Evolutionary conservation across 2,797 vertebrate genomes (phyloP).

Genomic region (Syncerus caffer): DNA sequence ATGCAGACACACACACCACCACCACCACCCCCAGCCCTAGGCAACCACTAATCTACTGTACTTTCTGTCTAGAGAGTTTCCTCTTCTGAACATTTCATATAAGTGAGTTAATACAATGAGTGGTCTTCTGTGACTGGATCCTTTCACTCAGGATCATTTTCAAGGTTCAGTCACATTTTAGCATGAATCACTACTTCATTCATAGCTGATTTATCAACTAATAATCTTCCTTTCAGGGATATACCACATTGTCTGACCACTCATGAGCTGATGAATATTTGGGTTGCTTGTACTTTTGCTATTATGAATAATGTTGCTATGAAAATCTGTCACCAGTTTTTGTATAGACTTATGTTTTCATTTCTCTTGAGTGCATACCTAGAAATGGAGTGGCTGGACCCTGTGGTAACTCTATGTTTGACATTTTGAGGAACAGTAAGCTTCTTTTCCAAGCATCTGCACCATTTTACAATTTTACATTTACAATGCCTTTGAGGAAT

Average conservation of each 20-base stretch:
- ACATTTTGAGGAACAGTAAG: not conserved
- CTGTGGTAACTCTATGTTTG: not conserved
- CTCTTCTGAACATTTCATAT: not conserved
- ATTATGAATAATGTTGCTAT: not conserved
- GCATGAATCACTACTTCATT: not conserved
- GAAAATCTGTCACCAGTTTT: not conserved
- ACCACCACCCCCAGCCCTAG: not conserved
- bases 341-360: not conserved
- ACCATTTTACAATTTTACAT: not conserved
- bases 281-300: not conserved
- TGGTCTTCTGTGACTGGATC: not conserved
- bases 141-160: not conserved
- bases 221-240: not conserved
- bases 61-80: not conserved
- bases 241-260: not conserved
- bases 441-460: not conserved
- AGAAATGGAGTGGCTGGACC: not conserved
- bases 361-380: not conserved
- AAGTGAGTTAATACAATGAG: not conserved
- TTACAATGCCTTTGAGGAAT: not conserved
- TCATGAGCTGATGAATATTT: not conserved
- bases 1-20: not conserved
- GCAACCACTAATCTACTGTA: not conserved
- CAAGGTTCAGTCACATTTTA: not conserved
- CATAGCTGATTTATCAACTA: not conserved